Evolutionary conservation across 2,888 invertebrate species (phyloP).

Genomic region (Rhagium mordax): DNA sequence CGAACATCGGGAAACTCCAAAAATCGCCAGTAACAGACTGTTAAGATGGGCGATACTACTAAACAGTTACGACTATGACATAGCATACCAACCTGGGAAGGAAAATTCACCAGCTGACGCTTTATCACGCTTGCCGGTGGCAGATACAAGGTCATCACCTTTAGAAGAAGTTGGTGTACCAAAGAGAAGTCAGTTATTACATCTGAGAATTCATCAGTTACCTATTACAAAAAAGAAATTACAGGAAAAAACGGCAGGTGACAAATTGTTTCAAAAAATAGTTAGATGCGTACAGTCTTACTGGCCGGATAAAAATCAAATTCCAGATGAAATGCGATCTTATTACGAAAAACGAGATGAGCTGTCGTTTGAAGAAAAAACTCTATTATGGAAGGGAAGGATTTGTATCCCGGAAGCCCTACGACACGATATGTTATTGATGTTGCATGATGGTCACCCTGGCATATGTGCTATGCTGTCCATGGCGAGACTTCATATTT

Average conservation of each 20-base stretch:
- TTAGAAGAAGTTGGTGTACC: constrained; percentile 14
- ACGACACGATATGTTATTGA: constrained; percentile 24
- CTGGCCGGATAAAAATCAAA: constrained; percentile 32
- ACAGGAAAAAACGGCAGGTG: constrained; percentile 15
- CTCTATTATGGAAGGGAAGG: constrained; percentile 41
- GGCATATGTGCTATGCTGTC: constrained; percentile 49
- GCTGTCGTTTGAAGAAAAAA: constrained; percentile 41
- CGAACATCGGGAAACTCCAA: no score
- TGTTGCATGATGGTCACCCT: constrained; percentile 45
- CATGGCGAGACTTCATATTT: constrained; percentile 45
- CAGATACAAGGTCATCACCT: not conserved
- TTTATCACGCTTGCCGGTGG: constrained; percentile 17
- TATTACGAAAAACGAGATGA: constrained; percentile 50
- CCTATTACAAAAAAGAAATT: constrained; percentile 9
- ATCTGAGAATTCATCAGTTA: no score
- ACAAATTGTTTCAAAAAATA: constrained; percentile 16
- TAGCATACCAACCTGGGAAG: constrained; percentile 22
- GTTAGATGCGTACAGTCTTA: constrained; percentile 11
- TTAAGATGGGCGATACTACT: not conserved
- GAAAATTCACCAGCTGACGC: constrained; percentile 31
- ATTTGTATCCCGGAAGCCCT: constrained; percentile 17
- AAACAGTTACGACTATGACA: not conserved
- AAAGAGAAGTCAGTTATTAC: no score
- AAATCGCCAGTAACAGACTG: not conserved
- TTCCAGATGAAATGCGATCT: constrained; percentile 22